phyloP scores from a whole-genome alignment of 1,140 invertebrate species.

The Heterodera schachtii region DNA sequence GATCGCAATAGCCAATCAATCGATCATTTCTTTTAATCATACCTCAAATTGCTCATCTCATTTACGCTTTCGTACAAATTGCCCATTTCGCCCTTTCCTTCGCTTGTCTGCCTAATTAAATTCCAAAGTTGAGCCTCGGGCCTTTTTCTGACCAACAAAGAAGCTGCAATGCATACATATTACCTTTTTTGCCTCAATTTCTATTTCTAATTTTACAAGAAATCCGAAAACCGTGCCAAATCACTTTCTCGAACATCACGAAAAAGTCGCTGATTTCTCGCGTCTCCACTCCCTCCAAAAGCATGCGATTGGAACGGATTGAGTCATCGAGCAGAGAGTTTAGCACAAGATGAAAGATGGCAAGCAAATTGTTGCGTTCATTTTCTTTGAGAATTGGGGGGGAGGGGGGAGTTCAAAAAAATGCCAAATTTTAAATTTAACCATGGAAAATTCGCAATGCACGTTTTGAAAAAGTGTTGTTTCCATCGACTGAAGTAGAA shows the following conservation, averaged over 20 bases:
- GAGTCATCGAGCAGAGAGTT: slow-evolving; percentile 36
- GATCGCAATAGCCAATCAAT: background rate
- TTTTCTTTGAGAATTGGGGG: slow-evolving; percentile 16
- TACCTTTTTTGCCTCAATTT: background rate
- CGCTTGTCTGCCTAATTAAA: slow-evolving; percentile 11
- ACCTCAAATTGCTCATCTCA: slow-evolving; percentile 22
- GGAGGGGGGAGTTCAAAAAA: background rate
- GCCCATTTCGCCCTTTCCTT: slow-evolving; percentile 20
- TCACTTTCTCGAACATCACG: slow-evolving; percentile 28
- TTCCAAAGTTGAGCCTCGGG: slow-evolving; percentile 21
- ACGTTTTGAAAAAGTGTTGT: slow-evolving; percentile 29
- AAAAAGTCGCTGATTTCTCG: slow-evolving; percentile 32
- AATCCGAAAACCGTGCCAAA: slow-evolving; percentile 30
- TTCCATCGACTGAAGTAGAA: slow-evolving; percentile 4
- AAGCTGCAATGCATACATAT: background rate
- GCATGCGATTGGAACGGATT: slow-evolving; percentile 23
- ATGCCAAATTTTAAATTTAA: background rate
- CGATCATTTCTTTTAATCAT: too few species aligned
- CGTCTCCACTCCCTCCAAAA: slow-evolving; percentile 20
- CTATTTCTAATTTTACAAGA: slow-evolving; percentile 7
- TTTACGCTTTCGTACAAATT: slow-evolving; percentile 11
- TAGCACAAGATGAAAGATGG: slow-evolving; percentile 19
- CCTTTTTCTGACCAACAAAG: slow-evolving; percentile 10
- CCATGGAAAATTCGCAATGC: slow-evolving; percentile 22
- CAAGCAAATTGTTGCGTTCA: slow-evolving; percentile 27